Conservation (phyloP, 2,888 invertebrate species). For the Mesoligia furuncula region DNA sequence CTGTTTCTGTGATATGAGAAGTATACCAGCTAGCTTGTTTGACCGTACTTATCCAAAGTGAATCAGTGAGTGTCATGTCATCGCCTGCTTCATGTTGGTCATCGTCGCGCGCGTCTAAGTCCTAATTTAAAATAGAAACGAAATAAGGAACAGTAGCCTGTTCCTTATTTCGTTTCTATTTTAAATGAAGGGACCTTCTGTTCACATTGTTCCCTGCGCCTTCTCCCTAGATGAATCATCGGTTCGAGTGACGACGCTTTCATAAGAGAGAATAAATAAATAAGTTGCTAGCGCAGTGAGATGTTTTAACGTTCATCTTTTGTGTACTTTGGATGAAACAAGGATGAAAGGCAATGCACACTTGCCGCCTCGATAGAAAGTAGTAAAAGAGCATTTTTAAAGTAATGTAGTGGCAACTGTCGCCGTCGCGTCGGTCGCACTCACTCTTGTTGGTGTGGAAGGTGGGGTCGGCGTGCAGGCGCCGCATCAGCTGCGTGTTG, state of each 20-base stretch:
- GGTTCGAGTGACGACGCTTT: neutral
- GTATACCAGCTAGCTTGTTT: neutral
- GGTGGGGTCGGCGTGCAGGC: slow-evolving; percentile 91
- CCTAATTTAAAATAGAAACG: no score
- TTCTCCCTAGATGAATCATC: neutral
- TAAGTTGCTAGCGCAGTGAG: neutral
- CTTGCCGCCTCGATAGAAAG: neutral
- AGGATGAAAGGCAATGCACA: neutral
- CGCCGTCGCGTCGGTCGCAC: slow-evolving; percentile 48
- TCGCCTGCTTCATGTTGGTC: neutral
- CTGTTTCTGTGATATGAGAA: neutral
- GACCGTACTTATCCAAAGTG: neutral
- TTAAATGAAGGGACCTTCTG: neutral
- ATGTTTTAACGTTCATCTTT: no score
- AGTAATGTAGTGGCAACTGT: neutral
- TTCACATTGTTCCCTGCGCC: neutral
- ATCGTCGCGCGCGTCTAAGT: neutral
- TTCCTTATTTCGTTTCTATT: neutral
- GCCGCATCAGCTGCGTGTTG: slow-evolving; percentile 86
- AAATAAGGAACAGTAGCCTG: no score
- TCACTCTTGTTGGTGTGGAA: slow-evolving; percentile 84
- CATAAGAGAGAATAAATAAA: neutral
- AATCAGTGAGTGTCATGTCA: neutral
- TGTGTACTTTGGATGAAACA: neutral
- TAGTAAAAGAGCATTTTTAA: neutral